Conservation (phyloP, 2,888 invertebrate genomes). For the Dasypolia templi region DNA sequence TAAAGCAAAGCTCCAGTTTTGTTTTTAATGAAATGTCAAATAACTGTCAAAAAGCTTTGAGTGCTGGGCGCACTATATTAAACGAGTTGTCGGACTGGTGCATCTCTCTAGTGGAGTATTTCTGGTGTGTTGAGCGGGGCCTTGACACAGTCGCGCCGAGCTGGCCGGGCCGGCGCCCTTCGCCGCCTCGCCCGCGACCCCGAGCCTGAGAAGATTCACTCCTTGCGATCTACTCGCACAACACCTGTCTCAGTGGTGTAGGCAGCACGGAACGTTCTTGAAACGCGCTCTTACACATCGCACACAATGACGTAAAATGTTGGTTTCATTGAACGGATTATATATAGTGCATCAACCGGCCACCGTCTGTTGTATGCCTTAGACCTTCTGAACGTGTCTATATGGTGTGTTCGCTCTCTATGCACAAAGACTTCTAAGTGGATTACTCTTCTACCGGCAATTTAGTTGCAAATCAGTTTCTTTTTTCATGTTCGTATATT, state of each 20-base stretch:
- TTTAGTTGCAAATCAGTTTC: slow-evolving; percentile 63
- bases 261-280: neutral
- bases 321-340: neutral
- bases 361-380: neutral
- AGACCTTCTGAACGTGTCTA: slow-evolving; percentile 16
- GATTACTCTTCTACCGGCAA: slow-evolving; percentile 48
- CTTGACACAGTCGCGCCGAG: slow-evolving; percentile 67
- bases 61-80: slow-evolving; percentile 17
- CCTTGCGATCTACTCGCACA: neutral
- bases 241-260: neutral
- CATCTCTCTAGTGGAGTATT: slow-evolving; percentile 53
- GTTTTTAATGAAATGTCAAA: neutral
- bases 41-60: neutral
- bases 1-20: neutral
- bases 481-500: slow-evolving; percentile 23
- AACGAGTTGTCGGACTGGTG: slow-evolving; percentile 31
- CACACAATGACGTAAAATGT: neutral
- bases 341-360: neutral
- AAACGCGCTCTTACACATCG: neutral
- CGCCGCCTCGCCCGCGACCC: neutral
- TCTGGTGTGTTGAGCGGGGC: slow-evolving; percentile 63
- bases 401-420: slow-evolving; percentile 17
- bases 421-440: slow-evolving; percentile 53
- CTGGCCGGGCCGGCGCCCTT: slow-evolving; percentile 39
- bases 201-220: slow-evolving; percentile 15